Percentiles rank a stretch among this genome's conserved stretches.
These are phyloP conservation scores for Bombyx mandarina DNA, from an alignment of 1,140 invertebrate genomes.

Conservation along the genomic window DNA sequence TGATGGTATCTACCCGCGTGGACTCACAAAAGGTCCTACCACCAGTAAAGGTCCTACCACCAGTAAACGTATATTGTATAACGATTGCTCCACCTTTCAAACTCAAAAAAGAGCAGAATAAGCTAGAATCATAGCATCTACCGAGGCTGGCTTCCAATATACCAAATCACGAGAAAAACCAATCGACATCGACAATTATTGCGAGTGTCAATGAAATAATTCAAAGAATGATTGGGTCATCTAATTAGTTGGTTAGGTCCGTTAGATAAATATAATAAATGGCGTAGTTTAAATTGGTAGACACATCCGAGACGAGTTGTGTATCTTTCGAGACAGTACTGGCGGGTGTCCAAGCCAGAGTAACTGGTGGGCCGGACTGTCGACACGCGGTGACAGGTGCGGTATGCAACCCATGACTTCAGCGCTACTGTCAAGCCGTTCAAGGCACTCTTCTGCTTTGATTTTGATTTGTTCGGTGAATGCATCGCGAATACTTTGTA, in stretches of 20 bases:
- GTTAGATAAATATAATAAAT: constrained; percentile 67
- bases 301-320: constrained; percentile 53
- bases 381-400: constrained; percentile 57
- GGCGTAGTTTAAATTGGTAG: constrained; percentile 68
- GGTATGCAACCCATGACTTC: constrained; percentile 41
- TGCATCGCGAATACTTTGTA: constrained; percentile 3
- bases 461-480: constrained; percentile 21
- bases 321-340: constrained; percentile 59
- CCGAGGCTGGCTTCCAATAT: too few species aligned
- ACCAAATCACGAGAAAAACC: too few species aligned
- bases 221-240: constrained; percentile 16
- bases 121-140: too few species aligned
- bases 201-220: neutral
- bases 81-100: too few species aligned
- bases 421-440: constrained; percentile 32
- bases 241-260: constrained; percentile 45
- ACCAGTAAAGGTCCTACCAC: too few species aligned
- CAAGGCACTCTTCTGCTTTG: constrained; percentile 32
- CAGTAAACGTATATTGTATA: too few species aligned
- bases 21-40: too few species aligned
- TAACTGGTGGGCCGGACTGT: constrained; percentile 56
- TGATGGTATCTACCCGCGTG: too few species aligned
- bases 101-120: too few species aligned
- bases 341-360: constrained; percentile 54
- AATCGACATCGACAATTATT: too few species aligned